Conservation (phyloP, 2,888 invertebrate genomes). For the Agelastica alni region DNA sequence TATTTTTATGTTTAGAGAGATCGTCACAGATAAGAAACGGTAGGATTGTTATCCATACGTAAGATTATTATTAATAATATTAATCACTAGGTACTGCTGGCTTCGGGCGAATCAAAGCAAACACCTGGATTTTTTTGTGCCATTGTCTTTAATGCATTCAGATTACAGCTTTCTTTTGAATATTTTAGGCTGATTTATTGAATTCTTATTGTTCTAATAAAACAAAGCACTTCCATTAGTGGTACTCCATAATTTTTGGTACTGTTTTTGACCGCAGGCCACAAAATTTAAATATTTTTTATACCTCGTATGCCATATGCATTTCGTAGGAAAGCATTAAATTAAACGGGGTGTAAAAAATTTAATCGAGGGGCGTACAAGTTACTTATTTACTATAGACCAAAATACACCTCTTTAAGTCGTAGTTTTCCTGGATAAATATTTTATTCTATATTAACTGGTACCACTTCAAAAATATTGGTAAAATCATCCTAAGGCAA, state of each 20-base stretch:
- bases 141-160: constrained; percentile 45
- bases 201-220: constrained; percentile 34
- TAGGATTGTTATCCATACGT: constrained; percentile 55
- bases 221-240: constrained; percentile 23
- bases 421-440: too few relatives aligned
- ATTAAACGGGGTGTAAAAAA: too few relatives aligned
- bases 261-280: not conserved
- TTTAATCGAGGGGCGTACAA: too few relatives aligned
- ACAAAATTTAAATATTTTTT: constrained; percentile 7
- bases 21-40: constrained; percentile 50
- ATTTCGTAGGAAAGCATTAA: too few relatives aligned
- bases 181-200: constrained; percentile 33
- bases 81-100: constrained; percentile 48
- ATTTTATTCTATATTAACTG: too few relatives aligned
- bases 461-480: too few relatives aligned
- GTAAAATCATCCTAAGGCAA: too few relatives aligned
- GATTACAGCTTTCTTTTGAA: constrained; percentile 36
- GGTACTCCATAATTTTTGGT: constrained; percentile 20
- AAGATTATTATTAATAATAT: too few relatives aligned
- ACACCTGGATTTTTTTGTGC: constrained; percentile 51
- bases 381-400: too few relatives aligned
- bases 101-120: constrained; percentile 43
- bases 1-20: too few relatives aligned
- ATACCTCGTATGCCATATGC: too few relatives aligned
- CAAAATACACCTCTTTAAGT: too few relatives aligned